A percentile compares a stretch with the other conserved stretches of the same genome.
Conservation (phyloP, 2,888 invertebrate species). For the Gisinianus flammeolus region DNA sequence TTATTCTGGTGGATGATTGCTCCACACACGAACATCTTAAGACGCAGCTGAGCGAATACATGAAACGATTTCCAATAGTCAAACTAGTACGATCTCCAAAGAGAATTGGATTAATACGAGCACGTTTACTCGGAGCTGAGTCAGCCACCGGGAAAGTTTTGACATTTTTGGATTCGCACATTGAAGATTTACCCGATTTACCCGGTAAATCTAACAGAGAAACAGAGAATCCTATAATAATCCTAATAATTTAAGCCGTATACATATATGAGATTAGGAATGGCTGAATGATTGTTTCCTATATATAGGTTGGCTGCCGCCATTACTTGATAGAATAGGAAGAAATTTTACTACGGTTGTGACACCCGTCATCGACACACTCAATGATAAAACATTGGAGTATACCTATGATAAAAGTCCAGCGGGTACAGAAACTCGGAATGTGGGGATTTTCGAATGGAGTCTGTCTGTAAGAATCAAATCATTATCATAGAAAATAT, state of each 20-base stretch:
- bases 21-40: slow-evolving; percentile 75
- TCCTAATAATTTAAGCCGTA: too few relatives aligned
- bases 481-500: neutral
- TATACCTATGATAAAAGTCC: slow-evolving; percentile 61
- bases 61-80: slow-evolving; percentile 84
- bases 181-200: slow-evolving; percentile 68
- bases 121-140: slow-evolving; percentile 85
- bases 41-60: slow-evolving; percentile 88
- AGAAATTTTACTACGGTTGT: slow-evolving; percentile 63
- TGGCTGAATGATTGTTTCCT: too few relatives aligned
- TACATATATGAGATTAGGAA: too few relatives aligned
- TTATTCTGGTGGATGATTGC: slow-evolving; percentile 95
- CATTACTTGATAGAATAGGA: slow-evolving; percentile 63
- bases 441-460: slow-evolving; percentile 72
- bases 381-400: slow-evolving; percentile 65
- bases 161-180: slow-evolving; percentile 97
- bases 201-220: too few relatives aligned
- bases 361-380: slow-evolving; percentile 55
- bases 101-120: slow-evolving; percentile 94
- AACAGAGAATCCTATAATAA: too few relatives aligned
- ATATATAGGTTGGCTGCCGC: slow-evolving; percentile 65
- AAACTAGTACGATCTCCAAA: slow-evolving; percentile 87
- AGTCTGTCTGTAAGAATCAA: slow-evolving; percentile 59
- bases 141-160: slow-evolving; percentile 85
- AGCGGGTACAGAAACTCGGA: slow-evolving; percentile 55